phyloP scores from a whole-genome alignment of 2,888 invertebrate genomes.

The Epiblema foenella region DNA sequence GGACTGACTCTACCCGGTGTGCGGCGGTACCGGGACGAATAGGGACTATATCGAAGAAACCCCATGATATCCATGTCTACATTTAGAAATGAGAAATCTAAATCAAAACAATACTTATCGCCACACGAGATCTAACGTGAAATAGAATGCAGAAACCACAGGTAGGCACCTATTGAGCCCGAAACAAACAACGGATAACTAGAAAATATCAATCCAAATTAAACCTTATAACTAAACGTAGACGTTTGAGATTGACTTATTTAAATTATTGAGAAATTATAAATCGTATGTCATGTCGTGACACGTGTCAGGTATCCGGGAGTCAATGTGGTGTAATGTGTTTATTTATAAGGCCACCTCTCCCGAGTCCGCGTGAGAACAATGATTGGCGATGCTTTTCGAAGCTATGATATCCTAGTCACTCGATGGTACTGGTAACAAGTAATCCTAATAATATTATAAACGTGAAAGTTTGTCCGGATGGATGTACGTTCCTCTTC shows the following conservation, averaged over 20 bases:
- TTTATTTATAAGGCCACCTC: slow-evolving; percentile 70
- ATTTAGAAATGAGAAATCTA: slow-evolving; percentile 24
- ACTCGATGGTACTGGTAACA: too few species aligned
- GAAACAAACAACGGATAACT: slow-evolving; percentile 49
- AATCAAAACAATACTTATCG: slow-evolving; percentile 49
- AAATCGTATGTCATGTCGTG: slow-evolving; percentile 65
- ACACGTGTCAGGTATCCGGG: slow-evolving; percentile 73
- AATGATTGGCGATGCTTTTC: slow-evolving; percentile 42
- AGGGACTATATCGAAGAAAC: too few species aligned
- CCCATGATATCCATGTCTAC: slow-evolving; percentile 50
- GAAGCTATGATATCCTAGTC: slow-evolving; percentile 45
- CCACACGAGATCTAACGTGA: slow-evolving; percentile 66
- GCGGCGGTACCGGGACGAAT: too few species aligned
- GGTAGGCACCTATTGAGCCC: slow-evolving; percentile 60
- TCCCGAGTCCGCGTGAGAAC: slow-evolving; percentile 70
- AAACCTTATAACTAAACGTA: slow-evolving; percentile 41
- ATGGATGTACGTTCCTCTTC: too few species aligned
- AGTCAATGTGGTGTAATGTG: slow-evolving; percentile 76
- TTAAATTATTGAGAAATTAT: slow-evolving; percentile 45
- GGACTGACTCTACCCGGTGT: too few species aligned
- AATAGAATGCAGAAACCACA: slow-evolving; percentile 70
- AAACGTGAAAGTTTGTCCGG: too few species aligned
- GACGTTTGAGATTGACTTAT: slow-evolving; percentile 49
- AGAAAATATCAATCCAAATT: slow-evolving; percentile 45
- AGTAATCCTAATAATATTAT: too few species aligned